These are phyloP conservation scores for Pteropus rufus DNA, from an alignment of 2,797 vertebrate species.

Conservation along the genomic window DNA sequence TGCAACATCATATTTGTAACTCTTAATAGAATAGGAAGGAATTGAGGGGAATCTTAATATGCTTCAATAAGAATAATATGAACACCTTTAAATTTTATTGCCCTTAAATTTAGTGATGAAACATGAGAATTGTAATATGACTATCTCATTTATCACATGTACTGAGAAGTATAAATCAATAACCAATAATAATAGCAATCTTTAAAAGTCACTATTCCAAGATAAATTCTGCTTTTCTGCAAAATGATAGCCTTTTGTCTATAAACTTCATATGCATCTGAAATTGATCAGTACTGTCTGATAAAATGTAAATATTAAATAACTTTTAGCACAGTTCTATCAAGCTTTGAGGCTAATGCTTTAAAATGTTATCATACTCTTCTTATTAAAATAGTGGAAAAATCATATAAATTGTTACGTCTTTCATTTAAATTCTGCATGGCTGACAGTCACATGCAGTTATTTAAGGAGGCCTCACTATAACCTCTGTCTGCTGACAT, in stretches of 20 bases:
- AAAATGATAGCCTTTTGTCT: background rate
- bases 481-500: background rate
- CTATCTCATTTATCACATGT: background rate
- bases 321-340: background rate
- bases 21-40: background rate
- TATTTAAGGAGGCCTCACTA: background rate
- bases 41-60: background rate
- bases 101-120: background rate
- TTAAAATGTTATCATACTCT: conserved; percentile 27
- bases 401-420: background rate
- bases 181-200: background rate
- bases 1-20: background rate
- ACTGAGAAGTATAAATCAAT: background rate
- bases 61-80: background rate
- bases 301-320: background rate
- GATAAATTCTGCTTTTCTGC: background rate
- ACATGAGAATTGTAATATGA: background rate
- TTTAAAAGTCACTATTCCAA: background rate
- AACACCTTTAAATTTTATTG: background rate
- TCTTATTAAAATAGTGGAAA: background rate
- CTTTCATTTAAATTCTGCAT: conserved; percentile 6
- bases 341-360: background rate
- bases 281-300: background rate
- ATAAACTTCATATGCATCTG: background rate
- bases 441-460: background rate